Base-by-base conservation (phyloP, 1,140 invertebrate genomes). In the Drosophila serrata region DNA sequence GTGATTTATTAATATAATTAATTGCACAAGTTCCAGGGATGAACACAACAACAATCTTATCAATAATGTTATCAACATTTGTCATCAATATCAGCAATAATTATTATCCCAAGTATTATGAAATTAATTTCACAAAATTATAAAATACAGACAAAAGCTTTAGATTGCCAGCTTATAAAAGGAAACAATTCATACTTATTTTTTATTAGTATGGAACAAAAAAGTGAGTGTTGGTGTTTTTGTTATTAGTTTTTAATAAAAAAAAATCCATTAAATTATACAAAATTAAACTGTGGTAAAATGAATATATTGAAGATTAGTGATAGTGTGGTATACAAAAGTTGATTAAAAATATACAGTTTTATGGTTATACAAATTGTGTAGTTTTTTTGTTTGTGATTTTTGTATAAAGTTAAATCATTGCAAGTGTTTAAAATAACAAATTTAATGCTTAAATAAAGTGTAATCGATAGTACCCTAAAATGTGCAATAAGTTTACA, bases 141-240 rank as follows among this genome's bases (percentile, higher is more conserved):
- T 29, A 49, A 49, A 49, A 49, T 49, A 12, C 27, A 29, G 5
- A 49, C n/a, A 17, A 49, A 48, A 49, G 46, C 46, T 49, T 49
- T 29, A 8, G 15, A 29, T 4, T 46, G n/a, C n/a, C 27, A 17
- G 27, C 27, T 17, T 49, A 49, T 31, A 49, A 49, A 49, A 31
- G 46, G n/a, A 2, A 3, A 31, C 3, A 29, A 29, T 31, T 11
- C 9, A 17, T 17, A 17, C 2, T 31, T 8, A 29, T 29, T 29
- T 49, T 17, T 11, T 29, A 17, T 17, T 12, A 49, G 46, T 17
- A 17, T 29, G 5, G 9, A 17, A 49, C 5, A 17, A 29, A 49
- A 29, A 29, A 8, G 46, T 49, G 24, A 49, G 24, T 29, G 24
- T 29, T 29, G 46, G 15, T 43, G 0, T 11, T 43, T 19, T 1